Evolutionary conservation across 2,113 vertebrate species (phyloP), one percentile per base, ranked within the genome.

Genomic region (Alaudala cheleensis): DNA sequence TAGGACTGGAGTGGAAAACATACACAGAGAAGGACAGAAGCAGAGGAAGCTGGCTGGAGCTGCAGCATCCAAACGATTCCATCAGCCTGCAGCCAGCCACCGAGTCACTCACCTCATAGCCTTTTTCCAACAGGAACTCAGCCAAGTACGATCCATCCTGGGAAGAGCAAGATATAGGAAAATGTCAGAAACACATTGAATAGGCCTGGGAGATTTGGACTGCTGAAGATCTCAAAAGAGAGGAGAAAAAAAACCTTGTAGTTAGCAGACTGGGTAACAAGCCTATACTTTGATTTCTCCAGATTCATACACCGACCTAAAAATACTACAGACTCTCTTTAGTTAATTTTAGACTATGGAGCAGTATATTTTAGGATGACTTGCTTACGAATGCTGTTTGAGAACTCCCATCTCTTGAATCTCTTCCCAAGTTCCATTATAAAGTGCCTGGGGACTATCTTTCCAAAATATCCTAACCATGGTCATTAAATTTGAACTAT

Each of bases 141-240:
- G 99, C 99, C 98, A 99, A 98, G 97, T 99, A 99, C 15, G 99
- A 99, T 33, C 99, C 99, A 98, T 99, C 99, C 99, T 99, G 98
- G 88, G 96, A 98, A 97, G 86, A 98, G 61, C 96, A 96, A 95
- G 81, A 97, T 79, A 96, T 25, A 84, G 73, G 86, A 96, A 96
- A 96, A 56, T 29, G 40, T 98, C 84, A 98, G 92, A 81, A 83
- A 56, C 25, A 51, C 56, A n/a, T 17, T 64, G 26, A 85, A 72
- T 50, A 37, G 57, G 50, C 21, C 77, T 57, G 93, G 42, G 81
- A 87, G 83, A 47, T 76, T 76, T 73, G 50, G n/a, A 65, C 50
- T 77, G 53, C 14, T 17, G 39, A 57, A 61, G 44, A 56, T 72
- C 73, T 93, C 74, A 88, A 93, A 85, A 92, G 64, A 50, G 1